Conservation (phyloP, 2,888 invertebrate genomes). For the Lagria hirta region DNA sequence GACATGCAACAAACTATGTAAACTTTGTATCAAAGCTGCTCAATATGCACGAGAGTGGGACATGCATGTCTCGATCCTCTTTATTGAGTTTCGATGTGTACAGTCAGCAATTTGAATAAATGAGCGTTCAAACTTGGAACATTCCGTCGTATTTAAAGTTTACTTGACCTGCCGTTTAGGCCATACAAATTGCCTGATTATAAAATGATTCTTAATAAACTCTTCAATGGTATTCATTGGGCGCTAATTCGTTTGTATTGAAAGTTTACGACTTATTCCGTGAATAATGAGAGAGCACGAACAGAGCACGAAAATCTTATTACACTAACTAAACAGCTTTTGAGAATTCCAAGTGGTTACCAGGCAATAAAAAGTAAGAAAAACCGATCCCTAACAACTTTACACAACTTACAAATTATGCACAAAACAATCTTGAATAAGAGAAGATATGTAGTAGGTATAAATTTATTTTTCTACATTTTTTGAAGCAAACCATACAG, state of each 20-base stretch:
- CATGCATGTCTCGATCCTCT: slow-evolving; percentile 43
- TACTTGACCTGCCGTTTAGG: slow-evolving; percentile 37
- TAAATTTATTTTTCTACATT: too few relatives aligned
- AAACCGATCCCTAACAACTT: too few relatives aligned
- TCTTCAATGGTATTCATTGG: slow-evolving; percentile 18
- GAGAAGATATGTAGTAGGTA: too few relatives aligned
- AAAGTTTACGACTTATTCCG: slow-evolving; percentile 19
- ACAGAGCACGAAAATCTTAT: slow-evolving; percentile 6
- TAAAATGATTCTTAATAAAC: slow-evolving; percentile 28
- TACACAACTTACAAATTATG: too few relatives aligned
- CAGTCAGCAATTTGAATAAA: slow-evolving; percentile 46
- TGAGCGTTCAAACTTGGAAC: slow-evolving; percentile 43
- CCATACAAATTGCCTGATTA: slow-evolving; percentile 49
- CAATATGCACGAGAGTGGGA: slow-evolving; percentile 41
- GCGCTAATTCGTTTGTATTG: slow-evolving; percentile 22
- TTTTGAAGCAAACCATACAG: too few relatives aligned
- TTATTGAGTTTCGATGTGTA: slow-evolving; percentile 46
- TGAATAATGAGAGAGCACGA: slow-evolving; percentile 23
- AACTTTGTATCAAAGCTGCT: slow-evolving; percentile 24
- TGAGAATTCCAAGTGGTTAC: too few relatives aligned
- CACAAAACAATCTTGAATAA: too few relatives aligned
- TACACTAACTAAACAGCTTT: too few relatives aligned
- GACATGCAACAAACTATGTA: slow-evolving; percentile 13
- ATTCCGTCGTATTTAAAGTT: slow-evolving; percentile 45
- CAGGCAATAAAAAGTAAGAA: too few relatives aligned